Conservation (phyloP, 2,797 vertebrate species). For the Caiman crocodilus region DNA sequence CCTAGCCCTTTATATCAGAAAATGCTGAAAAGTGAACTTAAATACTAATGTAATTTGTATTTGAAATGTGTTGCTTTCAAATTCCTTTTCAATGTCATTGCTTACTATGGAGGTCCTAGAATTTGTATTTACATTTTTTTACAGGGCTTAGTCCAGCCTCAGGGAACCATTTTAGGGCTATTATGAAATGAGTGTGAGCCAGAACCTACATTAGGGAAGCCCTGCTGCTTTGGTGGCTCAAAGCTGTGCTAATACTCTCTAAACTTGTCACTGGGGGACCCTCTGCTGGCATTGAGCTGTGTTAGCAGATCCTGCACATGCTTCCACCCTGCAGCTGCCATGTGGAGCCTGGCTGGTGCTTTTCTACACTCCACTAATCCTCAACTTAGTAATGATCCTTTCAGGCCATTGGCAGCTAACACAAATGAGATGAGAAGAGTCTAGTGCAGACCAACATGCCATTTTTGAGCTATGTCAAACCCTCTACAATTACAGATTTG, state of each 20-base stretch:
- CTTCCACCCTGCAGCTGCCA: too few species aligned
- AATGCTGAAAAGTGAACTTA: too few species aligned
- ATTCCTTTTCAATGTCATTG: background rate
- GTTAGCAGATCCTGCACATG: too few species aligned
- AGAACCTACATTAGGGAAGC: background rate
- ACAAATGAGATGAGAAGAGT: background rate
- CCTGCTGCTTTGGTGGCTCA: background rate
- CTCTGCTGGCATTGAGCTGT: too few species aligned
- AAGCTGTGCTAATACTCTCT: background rate
- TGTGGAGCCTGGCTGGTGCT: too few species aligned
- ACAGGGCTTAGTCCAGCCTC: background rate
- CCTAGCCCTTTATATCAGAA: too few species aligned
- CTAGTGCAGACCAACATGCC: rapidly evolving
- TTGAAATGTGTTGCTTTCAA: background rate
- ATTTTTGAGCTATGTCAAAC: background rate
- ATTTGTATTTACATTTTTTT: background rate
- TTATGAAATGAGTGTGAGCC: background rate
- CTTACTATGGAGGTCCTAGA: background rate
- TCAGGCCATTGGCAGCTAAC: too few species aligned
- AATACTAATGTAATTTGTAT: too few species aligned
- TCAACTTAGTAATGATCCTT: too few species aligned
- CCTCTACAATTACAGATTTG: background rate
- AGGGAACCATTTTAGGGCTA: background rate
- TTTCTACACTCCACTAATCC: too few species aligned
- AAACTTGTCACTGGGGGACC: too few species aligned